Conservation (phyloP, 2,888 invertebrate species). For the Rapana venosa region DNA sequence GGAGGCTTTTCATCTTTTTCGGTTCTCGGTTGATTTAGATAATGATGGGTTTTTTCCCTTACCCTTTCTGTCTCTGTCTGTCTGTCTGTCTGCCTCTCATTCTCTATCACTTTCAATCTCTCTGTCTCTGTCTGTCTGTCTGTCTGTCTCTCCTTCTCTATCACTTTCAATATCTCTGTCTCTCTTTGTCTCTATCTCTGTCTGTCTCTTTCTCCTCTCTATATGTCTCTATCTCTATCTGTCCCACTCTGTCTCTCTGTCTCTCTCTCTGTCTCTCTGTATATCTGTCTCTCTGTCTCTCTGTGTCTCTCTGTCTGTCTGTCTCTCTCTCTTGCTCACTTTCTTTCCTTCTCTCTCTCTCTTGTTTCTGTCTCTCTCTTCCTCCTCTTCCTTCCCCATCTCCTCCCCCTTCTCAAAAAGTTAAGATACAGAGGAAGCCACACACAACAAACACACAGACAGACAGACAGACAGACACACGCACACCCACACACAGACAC, state of each 20-base stretch:
- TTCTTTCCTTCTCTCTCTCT: background rate
- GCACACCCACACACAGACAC: no score
- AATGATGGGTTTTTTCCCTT: no score
- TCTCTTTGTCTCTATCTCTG: constrained; percentile 8
- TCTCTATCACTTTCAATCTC: background rate
- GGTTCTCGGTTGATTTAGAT: no score
- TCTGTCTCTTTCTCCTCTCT: constrained; percentile 2
- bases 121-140: background rate
- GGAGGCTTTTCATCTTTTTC: no score
- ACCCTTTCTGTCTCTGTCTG: background rate
- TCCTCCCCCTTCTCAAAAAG: no score
- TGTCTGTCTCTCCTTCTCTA: background rate
- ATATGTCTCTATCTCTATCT: background rate
- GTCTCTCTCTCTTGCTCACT: background rate
- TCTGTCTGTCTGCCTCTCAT: background rate
- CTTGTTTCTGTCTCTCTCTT: no score
- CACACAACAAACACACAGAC: no score
- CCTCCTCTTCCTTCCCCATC: no score
- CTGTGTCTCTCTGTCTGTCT: background rate
- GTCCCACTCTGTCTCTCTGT: background rate
- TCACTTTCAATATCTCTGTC: constrained; percentile 24
- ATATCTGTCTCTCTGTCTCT: background rate
- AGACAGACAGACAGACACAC: no score
- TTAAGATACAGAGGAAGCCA: no score
- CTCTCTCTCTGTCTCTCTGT: no score